Percentiles rank a stretch among this genome's conserved stretches.
Conservation (phyloP, 2,888 invertebrate species). For the Hypolimnas misippus region DNA sequence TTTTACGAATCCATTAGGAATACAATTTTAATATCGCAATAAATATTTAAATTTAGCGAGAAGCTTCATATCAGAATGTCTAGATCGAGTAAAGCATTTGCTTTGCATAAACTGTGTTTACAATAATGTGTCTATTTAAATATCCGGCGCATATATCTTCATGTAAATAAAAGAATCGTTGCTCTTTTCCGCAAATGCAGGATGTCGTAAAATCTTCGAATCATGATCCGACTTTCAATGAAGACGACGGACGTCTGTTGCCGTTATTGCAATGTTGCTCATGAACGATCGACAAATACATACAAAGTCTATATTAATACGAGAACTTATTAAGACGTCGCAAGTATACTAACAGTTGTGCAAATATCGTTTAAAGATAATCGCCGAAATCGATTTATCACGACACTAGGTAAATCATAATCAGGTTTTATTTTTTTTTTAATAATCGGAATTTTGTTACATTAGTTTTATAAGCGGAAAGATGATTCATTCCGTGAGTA, state of each 20-base stretch:
- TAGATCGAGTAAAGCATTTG: not conserved
- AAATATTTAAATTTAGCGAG: not conserved
- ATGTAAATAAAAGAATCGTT: constrained; percentile 1
- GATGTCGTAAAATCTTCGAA: constrained; percentile 8
- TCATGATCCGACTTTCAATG: constrained; percentile 9
- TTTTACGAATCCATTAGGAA: no score
- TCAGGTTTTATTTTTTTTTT: not conserved
- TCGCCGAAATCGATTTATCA: not conserved
- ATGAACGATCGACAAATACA: not conserved
- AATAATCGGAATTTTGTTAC: not conserved
- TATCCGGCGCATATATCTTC: not conserved
- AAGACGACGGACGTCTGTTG: constrained; percentile 1
- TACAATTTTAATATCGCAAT: not conserved
- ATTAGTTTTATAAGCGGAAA: not conserved
- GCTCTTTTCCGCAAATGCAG: constrained; percentile 9
- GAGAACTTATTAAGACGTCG: not conserved
- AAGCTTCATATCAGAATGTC: not conserved
- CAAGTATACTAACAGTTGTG: constrained; percentile 4
- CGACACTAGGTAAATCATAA: not conserved
- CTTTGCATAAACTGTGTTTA: not conserved
- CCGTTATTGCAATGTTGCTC: not conserved
- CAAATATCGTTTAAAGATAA: not conserved
- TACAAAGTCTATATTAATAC: not conserved
- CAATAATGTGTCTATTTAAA: not conserved
- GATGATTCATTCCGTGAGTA: constrained; percentile 1